These are phyloP conservation scores for Caenorhabditis elegans DNA, from an alignment of 1,140 invertebrate species.

Conservation along the genomic window DNA sequence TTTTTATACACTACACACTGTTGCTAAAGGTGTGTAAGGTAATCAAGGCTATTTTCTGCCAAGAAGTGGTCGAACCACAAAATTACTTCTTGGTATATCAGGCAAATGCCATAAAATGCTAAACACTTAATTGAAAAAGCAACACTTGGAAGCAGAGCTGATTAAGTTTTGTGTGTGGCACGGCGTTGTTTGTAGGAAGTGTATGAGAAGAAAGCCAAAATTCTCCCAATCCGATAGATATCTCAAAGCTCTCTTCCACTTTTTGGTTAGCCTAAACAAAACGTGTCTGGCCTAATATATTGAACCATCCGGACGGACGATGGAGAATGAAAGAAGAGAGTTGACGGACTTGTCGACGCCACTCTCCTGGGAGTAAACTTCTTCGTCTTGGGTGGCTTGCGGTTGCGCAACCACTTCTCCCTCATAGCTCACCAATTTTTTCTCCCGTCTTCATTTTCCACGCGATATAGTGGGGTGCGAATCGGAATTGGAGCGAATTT, in stretches of 20 bases:
- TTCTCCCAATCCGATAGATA: no score
- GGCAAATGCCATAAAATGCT: not conserved
- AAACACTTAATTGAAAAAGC: slow-evolving; percentile 23
- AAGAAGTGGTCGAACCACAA: not conserved
- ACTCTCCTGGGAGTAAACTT: slow-evolving; percentile 14
- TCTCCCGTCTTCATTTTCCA: not conserved
- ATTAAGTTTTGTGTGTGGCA: not conserved
- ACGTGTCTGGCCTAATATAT: not conserved
- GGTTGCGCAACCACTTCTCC: slow-evolving; percentile 11
- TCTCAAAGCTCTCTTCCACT: no score
- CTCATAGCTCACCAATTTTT: not conserved
- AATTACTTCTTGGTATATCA: slow-evolving; percentile 9
- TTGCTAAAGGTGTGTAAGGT: slow-evolving; percentile 13
- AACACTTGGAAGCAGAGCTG: not conserved
- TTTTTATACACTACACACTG: not conserved
- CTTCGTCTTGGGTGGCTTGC: slow-evolving; percentile 24
- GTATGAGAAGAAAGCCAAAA: no score
- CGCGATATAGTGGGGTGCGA: not conserved
- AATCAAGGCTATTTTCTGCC: not conserved
- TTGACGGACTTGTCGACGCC: slow-evolving; percentile 14
- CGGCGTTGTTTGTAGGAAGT: no score
- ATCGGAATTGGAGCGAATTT: slow-evolving; percentile 14
- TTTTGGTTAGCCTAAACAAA: not conserved
- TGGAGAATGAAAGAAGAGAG: not conserved
- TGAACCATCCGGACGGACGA: not conserved